Percentiles rank a stretch among this genome's conserved stretches.
Evolutionary conservation across 2,113 vertebrate genomes (phyloP).

Genomic region (Macrotis lagotis): DNA sequence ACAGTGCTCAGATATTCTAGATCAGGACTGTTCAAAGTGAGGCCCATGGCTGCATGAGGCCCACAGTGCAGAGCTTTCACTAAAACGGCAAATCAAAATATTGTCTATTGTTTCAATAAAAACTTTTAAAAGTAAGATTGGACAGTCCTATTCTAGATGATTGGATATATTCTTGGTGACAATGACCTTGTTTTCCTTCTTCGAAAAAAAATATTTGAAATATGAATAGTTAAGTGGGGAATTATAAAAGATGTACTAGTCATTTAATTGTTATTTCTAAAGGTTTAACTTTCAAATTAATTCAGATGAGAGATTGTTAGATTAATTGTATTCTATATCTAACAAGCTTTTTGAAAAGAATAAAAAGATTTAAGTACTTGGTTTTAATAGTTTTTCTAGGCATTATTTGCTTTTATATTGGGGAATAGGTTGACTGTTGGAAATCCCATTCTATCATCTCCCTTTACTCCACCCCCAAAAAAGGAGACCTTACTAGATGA

Average conservation of each 20-base stretch:
- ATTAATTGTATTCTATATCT: background rate
- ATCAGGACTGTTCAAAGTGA: too few relatives aligned
- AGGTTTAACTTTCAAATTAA: background rate
- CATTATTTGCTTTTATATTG: background rate
- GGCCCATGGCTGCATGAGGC: too few relatives aligned
- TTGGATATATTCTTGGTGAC: background rate
- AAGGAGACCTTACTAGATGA: background rate
- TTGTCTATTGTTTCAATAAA: too few relatives aligned
- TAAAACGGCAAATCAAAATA: too few relatives aligned
- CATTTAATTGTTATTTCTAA: background rate
- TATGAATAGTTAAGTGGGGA: background rate
- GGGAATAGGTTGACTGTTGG: background rate
- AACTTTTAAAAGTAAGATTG: too few relatives aligned
- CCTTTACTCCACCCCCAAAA: background rate
- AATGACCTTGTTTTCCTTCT: background rate
- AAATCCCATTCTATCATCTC: too few relatives aligned
- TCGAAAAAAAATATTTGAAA: background rate
- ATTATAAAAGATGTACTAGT: background rate
- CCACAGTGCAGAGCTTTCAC: too few relatives aligned
- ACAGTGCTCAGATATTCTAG: background rate
- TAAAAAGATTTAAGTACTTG: background rate
- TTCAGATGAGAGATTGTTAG: background rate
- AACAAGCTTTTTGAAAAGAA: background rate
- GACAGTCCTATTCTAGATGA: background rate
- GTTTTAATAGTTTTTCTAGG: background rate